A percentile compares a stretch with the other conserved stretches of the same genome.
These are phyloP conservation scores for Pteronotus mesoamericanus DNA, from an alignment of 2,797 vertebrate genomes.

Conservation along the genomic window DNA sequence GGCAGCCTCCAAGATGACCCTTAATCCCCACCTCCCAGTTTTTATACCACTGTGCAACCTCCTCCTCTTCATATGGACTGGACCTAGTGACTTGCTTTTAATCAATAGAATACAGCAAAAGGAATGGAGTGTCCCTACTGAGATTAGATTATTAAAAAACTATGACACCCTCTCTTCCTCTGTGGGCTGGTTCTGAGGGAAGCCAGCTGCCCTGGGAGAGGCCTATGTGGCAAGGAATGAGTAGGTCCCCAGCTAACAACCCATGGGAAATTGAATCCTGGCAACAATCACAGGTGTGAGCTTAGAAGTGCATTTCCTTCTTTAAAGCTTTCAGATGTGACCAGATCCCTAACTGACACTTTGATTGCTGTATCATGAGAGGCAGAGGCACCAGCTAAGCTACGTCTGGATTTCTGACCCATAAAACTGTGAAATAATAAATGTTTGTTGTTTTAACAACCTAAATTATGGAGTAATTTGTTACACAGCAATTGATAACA, in stretches of 20 bases:
- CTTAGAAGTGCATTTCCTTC: background rate
- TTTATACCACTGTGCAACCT: accelerated
- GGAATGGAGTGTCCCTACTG: background rate
- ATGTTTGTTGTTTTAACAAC: constrained; percentile 22
- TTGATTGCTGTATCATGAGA: background rate
- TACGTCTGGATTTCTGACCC: background rate
- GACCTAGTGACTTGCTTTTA: background rate
- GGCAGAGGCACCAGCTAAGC: background rate
- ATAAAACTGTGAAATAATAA: background rate
- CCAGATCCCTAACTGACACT: background rate
- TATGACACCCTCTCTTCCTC: background rate
- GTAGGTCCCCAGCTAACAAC: background rate
- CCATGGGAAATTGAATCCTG: background rate
- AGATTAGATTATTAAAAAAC: background rate
- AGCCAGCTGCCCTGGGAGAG: background rate
- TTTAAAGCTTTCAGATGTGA: background rate
- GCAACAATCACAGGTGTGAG: background rate
- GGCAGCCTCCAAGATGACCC: background rate
- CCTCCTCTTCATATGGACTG: background rate
- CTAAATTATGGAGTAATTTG: constrained; percentile 1
- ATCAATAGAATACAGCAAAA: background rate
- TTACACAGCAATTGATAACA: background rate
- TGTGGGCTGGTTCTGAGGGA: background rate
- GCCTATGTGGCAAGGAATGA: background rate
- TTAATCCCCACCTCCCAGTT: background rate